phyloP scores from a whole-genome alignment of 2,888 invertebrate genomes.

The Mesorhabditis belari region DNA sequence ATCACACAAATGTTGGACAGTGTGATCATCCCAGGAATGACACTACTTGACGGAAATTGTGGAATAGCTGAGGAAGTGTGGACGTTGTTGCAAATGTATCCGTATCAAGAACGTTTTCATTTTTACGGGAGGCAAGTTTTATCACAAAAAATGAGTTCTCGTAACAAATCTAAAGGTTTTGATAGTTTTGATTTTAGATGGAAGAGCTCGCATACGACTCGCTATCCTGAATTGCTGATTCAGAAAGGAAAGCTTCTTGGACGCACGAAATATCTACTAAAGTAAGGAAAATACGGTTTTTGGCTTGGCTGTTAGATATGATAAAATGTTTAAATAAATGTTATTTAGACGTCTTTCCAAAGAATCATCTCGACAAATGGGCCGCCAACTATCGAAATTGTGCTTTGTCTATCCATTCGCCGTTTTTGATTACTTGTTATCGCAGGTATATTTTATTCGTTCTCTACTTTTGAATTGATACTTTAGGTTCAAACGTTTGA shows the following conservation, averaged over 20 bases:
- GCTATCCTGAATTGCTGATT: constrained; percentile 76
- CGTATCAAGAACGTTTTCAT: constrained; percentile 55
- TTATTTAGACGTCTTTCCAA: constrained; percentile 67
- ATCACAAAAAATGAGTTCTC: too few relatives aligned
- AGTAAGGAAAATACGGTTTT: constrained; percentile 68
- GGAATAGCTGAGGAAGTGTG: constrained; percentile 92
- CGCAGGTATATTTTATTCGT: constrained; percentile 19
- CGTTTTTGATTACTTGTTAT: constrained; percentile 82
- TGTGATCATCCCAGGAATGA: constrained; percentile 79
- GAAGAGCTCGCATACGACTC: constrained; percentile 81
- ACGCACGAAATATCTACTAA: constrained; percentile 90
- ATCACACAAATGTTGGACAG: constrained; percentile 62
- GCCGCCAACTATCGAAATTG: constrained; percentile 87
- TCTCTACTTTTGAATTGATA: neutral
- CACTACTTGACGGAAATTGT: constrained; percentile 86
- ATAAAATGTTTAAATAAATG: neutral
- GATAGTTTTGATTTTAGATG: constrained; percentile 66
- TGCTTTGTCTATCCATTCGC: constrained; percentile 91
- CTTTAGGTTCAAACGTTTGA: constrained; percentile 76
- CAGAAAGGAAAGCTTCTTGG: constrained; percentile 80
- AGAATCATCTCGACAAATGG: constrained; percentile 93
- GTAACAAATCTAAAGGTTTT: neutral
- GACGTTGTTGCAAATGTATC: constrained; percentile 63
- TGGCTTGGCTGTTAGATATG: too few relatives aligned
- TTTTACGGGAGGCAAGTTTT: constrained; percentile 23